These are phyloP conservation scores for Protobothrops flavoviridis DNA, from an alignment of 2,113 vertebrate species.

Conservation along the genomic window DNA sequence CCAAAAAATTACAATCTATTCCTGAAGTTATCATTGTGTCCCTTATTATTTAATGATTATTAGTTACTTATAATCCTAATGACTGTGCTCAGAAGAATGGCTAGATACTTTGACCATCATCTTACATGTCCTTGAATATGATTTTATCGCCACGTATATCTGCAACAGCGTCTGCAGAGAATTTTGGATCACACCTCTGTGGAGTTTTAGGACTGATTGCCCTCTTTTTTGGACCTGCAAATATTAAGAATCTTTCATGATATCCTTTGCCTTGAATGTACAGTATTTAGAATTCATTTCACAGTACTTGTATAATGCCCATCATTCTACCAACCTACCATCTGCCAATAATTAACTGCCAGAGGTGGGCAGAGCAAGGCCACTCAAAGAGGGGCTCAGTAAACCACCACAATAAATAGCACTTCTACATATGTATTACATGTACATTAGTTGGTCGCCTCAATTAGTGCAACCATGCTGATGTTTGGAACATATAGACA, in stretches of 20 bases:
- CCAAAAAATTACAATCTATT: not conserved
- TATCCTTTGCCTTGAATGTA: not conserved
- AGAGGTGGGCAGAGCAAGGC: not conserved
- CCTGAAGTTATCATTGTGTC: not conserved
- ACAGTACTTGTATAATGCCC: not conserved
- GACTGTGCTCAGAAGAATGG: not conserved
- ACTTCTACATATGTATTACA: not conserved
- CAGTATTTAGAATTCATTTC: not conserved
- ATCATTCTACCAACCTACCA: not conserved
- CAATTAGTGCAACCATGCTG: not conserved
- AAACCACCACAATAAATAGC: not conserved
- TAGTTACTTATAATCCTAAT: not conserved
- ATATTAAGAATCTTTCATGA: not conserved
- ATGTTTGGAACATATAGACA: not conserved
- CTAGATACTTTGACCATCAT: not conserved
- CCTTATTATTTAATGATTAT: not conserved
- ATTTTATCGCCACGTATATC: not conserved
- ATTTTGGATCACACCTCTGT: not conserved
- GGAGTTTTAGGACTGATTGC: not conserved
- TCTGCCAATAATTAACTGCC: not conserved
- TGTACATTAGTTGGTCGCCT: not conserved
- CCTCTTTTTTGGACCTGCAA: conserved; percentile 6
- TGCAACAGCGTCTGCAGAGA: conserved; percentile 13
- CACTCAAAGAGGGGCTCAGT: not conserved
- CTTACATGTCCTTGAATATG: conserved; percentile 21